These are phyloP conservation scores for Periophthalmodon schlosseri DNA, from an alignment of 2,113 vertebrate genomes.

Conservation along the genomic window DNA sequence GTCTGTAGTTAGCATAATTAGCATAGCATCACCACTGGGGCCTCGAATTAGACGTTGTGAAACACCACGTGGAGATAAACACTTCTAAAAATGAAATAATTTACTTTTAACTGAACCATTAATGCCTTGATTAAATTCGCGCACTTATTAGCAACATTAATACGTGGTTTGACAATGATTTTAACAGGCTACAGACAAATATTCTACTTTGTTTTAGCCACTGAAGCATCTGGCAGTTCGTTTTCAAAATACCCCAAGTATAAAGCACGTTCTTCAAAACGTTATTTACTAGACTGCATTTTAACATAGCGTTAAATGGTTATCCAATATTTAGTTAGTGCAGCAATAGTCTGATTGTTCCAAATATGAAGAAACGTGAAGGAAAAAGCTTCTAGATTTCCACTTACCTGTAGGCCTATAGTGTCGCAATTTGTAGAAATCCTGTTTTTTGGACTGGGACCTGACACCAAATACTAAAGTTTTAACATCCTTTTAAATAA, in stretches of 20 bases:
- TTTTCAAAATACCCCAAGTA: neutral
- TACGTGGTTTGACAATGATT: too few relatives aligned
- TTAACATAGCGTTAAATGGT: neutral
- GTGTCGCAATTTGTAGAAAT: neutral
- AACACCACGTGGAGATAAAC: neutral
- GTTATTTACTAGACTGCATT: neutral
- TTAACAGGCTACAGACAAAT: too few relatives aligned
- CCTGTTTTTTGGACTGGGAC: neutral
- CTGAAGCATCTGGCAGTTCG: too few relatives aligned
- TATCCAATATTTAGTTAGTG: neutral
- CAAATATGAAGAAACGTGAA: neutral
- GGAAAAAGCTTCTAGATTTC: neutral
- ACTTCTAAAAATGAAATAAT: neutral
- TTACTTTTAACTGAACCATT: neutral
- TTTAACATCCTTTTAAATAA: neutral
- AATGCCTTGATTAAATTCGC: neutral
- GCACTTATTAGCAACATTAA: neutral
- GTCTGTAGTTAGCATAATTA: neutral
- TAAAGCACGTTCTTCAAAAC: neutral
- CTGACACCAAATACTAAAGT: neutral
- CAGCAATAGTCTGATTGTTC: neutral
- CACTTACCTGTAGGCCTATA: slow-evolving; percentile 28
- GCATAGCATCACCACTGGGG: neutral
- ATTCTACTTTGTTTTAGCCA: too few relatives aligned
- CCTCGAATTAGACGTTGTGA: neutral